A percentile compares a stretch with the other conserved stretches of the same genome.
Conservation (phyloP, 1,140 invertebrate species). For the Zaprionus gabonicus region DNA sequence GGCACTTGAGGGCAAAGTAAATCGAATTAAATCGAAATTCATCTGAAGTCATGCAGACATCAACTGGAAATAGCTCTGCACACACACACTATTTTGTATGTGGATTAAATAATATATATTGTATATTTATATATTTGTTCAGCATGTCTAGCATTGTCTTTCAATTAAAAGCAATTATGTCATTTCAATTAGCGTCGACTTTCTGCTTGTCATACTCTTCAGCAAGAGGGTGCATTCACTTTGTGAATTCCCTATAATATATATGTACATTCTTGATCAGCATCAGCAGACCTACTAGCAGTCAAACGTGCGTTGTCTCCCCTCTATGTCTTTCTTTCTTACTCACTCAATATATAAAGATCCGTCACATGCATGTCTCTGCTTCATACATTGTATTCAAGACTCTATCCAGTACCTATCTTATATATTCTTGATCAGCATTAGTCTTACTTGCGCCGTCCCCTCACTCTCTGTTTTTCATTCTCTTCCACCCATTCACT, state of each 20-base stretch:
- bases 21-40: conserved; percentile 4
- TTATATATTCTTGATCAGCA: too few relatives aligned
- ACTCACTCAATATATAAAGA: too few relatives aligned
- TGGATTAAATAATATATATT: background rate
- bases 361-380: too few relatives aligned
- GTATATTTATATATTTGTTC: background rate
- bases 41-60: background rate
- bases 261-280: background rate
- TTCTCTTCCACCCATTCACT: too few relatives aligned
- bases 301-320: too few relatives aligned
- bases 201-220: background rate
- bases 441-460: too few relatives aligned
- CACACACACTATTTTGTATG: background rate
- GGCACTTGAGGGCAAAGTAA: background rate
- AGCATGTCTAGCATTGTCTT: background rate
- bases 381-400: too few relatives aligned
- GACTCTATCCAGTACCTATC: too few relatives aligned
- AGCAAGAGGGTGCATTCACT: background rate
- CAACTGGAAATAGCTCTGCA: background rate
- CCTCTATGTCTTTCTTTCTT: too few relatives aligned
- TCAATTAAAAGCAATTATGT: background rate
- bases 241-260: background rate
- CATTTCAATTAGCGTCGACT: background rate
- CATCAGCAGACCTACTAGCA: background rate
- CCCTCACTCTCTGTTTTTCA: too few relatives aligned